Evolutionary conservation across 2,888 invertebrate genomes (phyloP), one percentile per base, ranked within the genome.

Genomic region (Axea sp.): DNA sequence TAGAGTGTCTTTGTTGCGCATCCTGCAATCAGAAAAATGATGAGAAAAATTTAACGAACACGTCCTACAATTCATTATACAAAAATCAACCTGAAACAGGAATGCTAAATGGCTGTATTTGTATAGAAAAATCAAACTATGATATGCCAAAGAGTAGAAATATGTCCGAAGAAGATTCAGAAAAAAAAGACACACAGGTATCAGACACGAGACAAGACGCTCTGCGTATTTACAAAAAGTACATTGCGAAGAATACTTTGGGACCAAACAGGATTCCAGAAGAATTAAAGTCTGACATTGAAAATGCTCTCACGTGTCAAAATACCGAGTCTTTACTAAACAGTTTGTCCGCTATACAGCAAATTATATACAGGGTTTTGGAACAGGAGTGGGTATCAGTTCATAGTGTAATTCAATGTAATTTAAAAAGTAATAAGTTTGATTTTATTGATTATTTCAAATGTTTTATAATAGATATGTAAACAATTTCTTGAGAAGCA

Each of bases 401-500:
- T 15, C n/a, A n/a, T n/a, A n/a, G n/a, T n/a, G n/a, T n/a, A n/a
- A n/a, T n/a, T n/a, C n/a, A n/a, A n/a, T n/a, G n/a, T n/a, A n/a
- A n/a, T n/a, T n/a, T n/a, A n/a, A n/a, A n/a, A n/a, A n/a, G n/a
- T n/a, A n/a, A n/a, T n/a, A n/a, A n/a, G n/a, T n/a, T n/a, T n/a
- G n/a, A n/a, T n/a, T n/a, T n/a, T n/a, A n/a, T n/a, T n/a, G n/a
- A n/a, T n/a, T n/a, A n/a, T n/a, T n/a, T n/a, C n/a, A n/a, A n/a
- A n/a, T n/a, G n/a, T 12, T 41, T 43, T 22, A 28, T 3, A 26
- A 83, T 80, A 92, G 92, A 43, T 90, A 93, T 89, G 93, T 94
- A 85, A 91, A 92, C 80, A 93, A 93, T 78, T 99, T 96, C 88
- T 88, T 95, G 76, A 91, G 92, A 80, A 97, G 96, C 86, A 93